These are phyloP conservation scores for Calliphora vicina DNA, from an alignment of 1,140 invertebrate species.

Conservation along the genomic window DNA sequence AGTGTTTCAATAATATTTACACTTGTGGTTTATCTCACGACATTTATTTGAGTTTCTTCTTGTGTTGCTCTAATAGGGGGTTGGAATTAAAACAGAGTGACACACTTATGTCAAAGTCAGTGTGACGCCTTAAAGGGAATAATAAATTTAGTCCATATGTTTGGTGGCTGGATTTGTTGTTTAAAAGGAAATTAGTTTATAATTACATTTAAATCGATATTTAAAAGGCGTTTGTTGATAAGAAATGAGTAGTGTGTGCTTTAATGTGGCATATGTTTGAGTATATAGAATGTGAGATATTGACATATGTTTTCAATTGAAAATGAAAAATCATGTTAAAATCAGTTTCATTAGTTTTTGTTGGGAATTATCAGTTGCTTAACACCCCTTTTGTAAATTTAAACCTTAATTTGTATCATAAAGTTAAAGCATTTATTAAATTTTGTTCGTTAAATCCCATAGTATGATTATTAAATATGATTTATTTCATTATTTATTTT, in stretches of 20 bases:
- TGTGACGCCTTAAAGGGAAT: neutral
- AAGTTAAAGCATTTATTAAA: too few species aligned
- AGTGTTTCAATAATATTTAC: constrained; percentile 26
- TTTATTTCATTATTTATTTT: neutral
- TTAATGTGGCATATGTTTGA: neutral
- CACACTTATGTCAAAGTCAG: neutral
- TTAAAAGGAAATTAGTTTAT: constrained; percentile 5
- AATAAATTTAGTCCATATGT: neutral
- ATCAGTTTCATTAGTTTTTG: too few species aligned
- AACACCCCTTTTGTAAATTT: too few species aligned
- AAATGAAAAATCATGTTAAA: neutral
- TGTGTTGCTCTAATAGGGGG: too few species aligned
- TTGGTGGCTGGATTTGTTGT: neutral
- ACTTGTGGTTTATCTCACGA: constrained; percentile 27
- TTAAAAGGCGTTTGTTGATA: neutral
- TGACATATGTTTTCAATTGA: neutral
- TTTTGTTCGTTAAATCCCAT: too few species aligned
- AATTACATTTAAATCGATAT: constrained; percentile 27
- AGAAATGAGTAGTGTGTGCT: neutral
- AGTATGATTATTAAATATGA: neutral
- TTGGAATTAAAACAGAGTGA: neutral
- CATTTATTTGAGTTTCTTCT: neutral
- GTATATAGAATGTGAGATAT: neutral
- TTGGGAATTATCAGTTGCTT: too few species aligned
- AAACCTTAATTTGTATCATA: too few species aligned